Evolutionary conservation across 1,140 invertebrate species (phyloP), one percentile per base, ranked within the genome.

Genomic region (Heliconius congener): DNA sequence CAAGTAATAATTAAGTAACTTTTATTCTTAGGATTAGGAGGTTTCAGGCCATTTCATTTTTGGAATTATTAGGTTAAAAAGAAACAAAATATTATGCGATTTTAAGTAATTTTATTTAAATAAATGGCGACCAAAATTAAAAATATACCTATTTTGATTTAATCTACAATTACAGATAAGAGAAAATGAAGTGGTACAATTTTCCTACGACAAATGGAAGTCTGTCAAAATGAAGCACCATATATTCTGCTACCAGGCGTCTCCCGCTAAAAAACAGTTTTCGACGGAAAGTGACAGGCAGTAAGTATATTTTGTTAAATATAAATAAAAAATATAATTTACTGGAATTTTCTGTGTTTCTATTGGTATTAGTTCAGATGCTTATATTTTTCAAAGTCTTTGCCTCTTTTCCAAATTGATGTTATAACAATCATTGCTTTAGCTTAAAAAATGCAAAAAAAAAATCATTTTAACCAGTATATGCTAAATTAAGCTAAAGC

Each of bases 241-340:
- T 82, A 97, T 98, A 60, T 98, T 98, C 89, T 98, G 97, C 83
- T 98, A 98, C 89, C 97, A 98, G 86, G 97, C 97, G 0, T 98
- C 97, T 1, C 97, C 97, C 0, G 96, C 96, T 2, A 96, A 96
- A 88, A 96, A 97, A 83, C 96, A 97, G 81, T 98, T 98, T 88
- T 97, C 97, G 3, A 96, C 96, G 74, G 96, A 97, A 84, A 95
- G 95, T 71, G 96, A 97, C 79, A 96, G 95, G 94, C 95, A 95
- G 95, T 96, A 93, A 95, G 94, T 90, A 55, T 70, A 37, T 79
- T 76, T 55, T 39, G n/a, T 5, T 66, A 13, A 23, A 11, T 23
- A 66, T 2, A 5, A 66, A 37, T 8, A 37, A 37, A 13, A 13
- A 30, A 16, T 19, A 30, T 16, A 30, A 30, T 66, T 66, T 66